Evolutionary conservation across 2,888 invertebrate genomes (phyloP), one percentile per base, ranked within the genome.

Genomic region (Neoaliturus tenellus): DNA sequence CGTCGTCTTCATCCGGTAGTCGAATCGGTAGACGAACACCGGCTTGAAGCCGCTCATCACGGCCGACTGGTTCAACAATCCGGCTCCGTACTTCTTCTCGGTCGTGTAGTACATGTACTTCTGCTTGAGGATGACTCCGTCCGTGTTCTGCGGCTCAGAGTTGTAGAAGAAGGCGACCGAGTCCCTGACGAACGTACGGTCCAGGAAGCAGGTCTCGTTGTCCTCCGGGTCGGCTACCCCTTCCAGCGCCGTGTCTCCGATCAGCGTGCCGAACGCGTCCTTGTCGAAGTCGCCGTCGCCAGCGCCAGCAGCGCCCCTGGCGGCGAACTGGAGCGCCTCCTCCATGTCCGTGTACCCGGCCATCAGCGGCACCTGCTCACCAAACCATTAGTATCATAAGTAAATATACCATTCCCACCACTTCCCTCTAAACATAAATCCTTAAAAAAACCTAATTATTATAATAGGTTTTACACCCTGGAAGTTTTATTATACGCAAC

Each of bases 291-390:
- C 94, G 31, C 28, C 28, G 41, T 81, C 81, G 1, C 28, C 1
- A 14, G 75, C 12, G 20, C 93, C 89, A 0, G 41, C 1, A 14
- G 75, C 12, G 20, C 93, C 89, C 17, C 93, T 89, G n/a, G 91
- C 91, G 75, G 91, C 89, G 71, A 90, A 90, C 23, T 94, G 92
- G 0, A 96, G 89, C 8, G 94, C 95, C 87, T 96, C 95, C 90
- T 97, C 97, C 94, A 96, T 96, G 87, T 95, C 94, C 0, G 96
- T 96, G 87, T 94, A 96, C 0, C 96, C 96, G n/a, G 94, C 93
- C 87, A 97, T 90, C 17, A 96, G 88, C 0, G 96, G 96, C 0
- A 96, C 94, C 55, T 84, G 82, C 31, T 85, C 82, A 44, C 39
- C 39, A 39, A 39, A n/a, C n/a, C n/a, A n/a, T n/a, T n/a, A n/a